Evolutionary conservation across 1,140 invertebrate genomes (phyloP).

Genomic region (Gyrodactylus salaris): DNA sequence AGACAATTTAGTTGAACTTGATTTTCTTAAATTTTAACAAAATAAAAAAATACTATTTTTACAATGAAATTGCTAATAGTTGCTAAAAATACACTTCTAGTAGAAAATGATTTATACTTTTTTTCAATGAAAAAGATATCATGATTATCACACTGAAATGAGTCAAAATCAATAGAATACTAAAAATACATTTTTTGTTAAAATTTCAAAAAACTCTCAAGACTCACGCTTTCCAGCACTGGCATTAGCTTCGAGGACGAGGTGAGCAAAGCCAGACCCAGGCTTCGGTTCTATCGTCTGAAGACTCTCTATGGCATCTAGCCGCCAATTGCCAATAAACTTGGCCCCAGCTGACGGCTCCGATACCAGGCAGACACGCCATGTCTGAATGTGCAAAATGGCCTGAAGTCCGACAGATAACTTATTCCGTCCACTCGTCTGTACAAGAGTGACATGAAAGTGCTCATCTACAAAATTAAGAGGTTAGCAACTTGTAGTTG

Average conservation of each 20-base stretch:
- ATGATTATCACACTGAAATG: too few relatives aligned
- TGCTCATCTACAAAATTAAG: not conserved
- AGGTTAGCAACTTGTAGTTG: not conserved
- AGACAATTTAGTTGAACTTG: too few relatives aligned
- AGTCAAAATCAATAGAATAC: too few relatives aligned
- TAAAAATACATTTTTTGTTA: too few relatives aligned
- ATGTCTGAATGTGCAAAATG: not conserved
- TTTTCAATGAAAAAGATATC: too few relatives aligned
- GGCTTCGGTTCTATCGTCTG: not conserved
- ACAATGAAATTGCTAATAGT: too few relatives aligned
- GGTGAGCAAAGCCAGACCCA: not conserved
- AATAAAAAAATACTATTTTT: too few relatives aligned
- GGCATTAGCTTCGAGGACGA: not conserved
- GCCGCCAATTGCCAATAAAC: not conserved
- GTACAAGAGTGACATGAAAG: not conserved
- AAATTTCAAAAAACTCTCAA: too few relatives aligned
- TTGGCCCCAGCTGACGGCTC: not conserved
- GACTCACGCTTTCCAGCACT: not conserved
- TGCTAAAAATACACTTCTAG: too few relatives aligned
- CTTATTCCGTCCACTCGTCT: not conserved
- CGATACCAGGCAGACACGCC: not conserved
- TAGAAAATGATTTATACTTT: too few relatives aligned
- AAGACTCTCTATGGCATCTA: not conserved
- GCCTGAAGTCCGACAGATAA: not conserved
- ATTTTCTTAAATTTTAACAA: too few relatives aligned